Evolutionary conservation across 2,113 vertebrate species (phyloP), one percentile per base, ranked within the genome.

Genomic region (Nesoenas mayeri): DNA sequence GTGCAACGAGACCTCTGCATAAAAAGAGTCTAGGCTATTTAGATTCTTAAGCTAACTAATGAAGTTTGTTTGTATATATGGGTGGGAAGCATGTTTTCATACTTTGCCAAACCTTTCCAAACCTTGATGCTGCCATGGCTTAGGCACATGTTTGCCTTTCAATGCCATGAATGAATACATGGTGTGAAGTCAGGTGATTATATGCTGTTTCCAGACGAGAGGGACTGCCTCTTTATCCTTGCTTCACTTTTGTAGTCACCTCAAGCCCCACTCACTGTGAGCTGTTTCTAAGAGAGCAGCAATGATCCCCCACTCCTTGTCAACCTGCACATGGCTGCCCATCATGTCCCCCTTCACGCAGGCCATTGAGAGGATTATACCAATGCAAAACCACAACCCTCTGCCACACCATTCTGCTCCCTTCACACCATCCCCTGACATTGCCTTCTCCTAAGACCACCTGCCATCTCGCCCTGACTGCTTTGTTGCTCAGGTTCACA

Each of bases 311-410:
- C 5, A 3, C 44, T 44, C 60, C 16, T 21, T 36, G 20, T 48
- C 50, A 38, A 21, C 58, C 31, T 34, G 8, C 14, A 22, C 7
- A 2, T 57, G 50, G 14, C 40, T 50, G 44, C 34, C 31, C 34
- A n/a, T 65, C 2, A 0, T 13, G 31, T 47, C n/a, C 51, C 17
- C 24, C 25, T 8, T 13, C 2, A 1, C 21, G 21, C 38, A 11
- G n/a, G 57, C 25, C 10, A 9, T 18, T 1, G 2, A 13, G 17
- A 10, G 10, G 5, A 22, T 61, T 64, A 44, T n/a, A 25, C 32
- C 53, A 54, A 54, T 19, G 31, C 48, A 51, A 42, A 66, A 66
- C 21, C 6, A 58, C 38, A 69, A 11, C 15, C 6, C 13, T 60
- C 34, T 65, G 26, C 20, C 16, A 17, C 19, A 20, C 22, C 42